Percentiles rank a stretch among this genome's conserved stretches.
These are phyloP conservation scores for Hirundo rustica DNA, from an alignment of 2,797 vertebrate genomes.

Conservation along the genomic window DNA sequence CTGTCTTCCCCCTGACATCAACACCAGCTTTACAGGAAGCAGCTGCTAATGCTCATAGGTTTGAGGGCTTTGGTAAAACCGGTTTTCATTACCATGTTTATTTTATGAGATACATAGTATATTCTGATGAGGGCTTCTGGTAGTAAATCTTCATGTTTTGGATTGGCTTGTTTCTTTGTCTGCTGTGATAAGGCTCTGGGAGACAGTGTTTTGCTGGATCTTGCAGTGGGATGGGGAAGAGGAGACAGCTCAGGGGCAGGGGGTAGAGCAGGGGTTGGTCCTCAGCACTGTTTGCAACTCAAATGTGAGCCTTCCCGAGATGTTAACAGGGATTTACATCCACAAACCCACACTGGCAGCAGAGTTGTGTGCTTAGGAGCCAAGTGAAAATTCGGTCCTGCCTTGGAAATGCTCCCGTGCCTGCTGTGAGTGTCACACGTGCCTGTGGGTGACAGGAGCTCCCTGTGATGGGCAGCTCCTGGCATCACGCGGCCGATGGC, in stretches of 20 bases:
- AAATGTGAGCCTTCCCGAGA: background rate
- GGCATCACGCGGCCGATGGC: background rate
- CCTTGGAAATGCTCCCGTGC: accelerated
- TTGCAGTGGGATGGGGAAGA: background rate
- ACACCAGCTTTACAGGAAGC: conserved; percentile 8
- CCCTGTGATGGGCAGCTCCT: accelerated
- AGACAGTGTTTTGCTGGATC: background rate
- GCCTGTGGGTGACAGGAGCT: accelerated
- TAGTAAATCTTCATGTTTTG: conserved; percentile 44
- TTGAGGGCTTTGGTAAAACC: background rate
- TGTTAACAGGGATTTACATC: background rate
- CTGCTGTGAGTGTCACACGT: accelerated
- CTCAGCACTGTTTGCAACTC: background rate
- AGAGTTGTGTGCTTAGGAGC: background rate
- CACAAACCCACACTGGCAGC: accelerated
- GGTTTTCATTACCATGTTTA: conserved; percentile 50
- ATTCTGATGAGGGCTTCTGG: conserved; percentile 49
- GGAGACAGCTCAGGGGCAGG: background rate
- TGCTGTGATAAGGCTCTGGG: background rate
- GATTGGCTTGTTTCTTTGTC: background rate
- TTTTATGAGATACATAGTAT: conserved; percentile 52
- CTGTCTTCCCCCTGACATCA: conserved; percentile 20
- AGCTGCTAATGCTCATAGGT: conserved; percentile 48
- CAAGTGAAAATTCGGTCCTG: background rate
- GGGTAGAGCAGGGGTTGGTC: background rate